These are phyloP conservation scores for Nephrotoma appendiculata DNA, from an alignment of 2,888 invertebrate genomes.

Conservation along the genomic window DNA sequence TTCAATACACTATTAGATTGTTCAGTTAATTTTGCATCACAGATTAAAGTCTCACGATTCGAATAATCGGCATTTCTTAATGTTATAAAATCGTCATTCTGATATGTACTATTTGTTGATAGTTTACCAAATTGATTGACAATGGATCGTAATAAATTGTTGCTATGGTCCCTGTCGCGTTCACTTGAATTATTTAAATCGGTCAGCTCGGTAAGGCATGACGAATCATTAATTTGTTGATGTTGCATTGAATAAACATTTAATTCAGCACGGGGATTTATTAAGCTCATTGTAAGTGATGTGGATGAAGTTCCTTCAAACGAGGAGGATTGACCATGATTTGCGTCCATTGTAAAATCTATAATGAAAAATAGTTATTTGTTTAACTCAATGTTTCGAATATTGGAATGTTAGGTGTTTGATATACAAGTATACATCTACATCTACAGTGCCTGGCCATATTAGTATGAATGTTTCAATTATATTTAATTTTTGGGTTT, in stretches of 20 bases:
- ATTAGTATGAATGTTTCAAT: too few species aligned
- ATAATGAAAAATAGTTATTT: not conserved
- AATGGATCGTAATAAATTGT: conserved; percentile 4
- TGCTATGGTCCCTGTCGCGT: not conserved
- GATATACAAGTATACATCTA: too few species aligned
- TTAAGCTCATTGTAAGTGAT: not conserved
- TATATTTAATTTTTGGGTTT: too few species aligned
- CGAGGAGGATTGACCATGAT: not conserved
- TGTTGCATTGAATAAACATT: conserved; percentile 2
- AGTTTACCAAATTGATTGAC: conserved; percentile 11
- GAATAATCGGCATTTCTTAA: conserved; percentile 24
- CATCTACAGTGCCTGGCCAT: too few species aligned
- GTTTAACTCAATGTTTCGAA: too few species aligned
- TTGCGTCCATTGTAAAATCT: not conserved
- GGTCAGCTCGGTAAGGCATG: conserved; percentile 21
- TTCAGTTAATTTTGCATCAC: conserved; percentile 16
- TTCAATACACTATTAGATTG: conserved; percentile 15
- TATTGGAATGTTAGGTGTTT: too few species aligned
- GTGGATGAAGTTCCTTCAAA: not conserved
- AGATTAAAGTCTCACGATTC: conserved; percentile 26
- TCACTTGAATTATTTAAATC: conserved; percentile 19
- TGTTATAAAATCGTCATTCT: conserved; percentile 19
- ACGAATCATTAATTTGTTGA: conserved; percentile 14
- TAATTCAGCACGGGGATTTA: not conserved
- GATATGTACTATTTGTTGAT: conserved; percentile 13